A percentile compares a stretch with the other conserved stretches of the same genome.
Evolutionary conservation across 2,888 invertebrate species (phyloP).

Genomic region (Meganola albula): DNA sequence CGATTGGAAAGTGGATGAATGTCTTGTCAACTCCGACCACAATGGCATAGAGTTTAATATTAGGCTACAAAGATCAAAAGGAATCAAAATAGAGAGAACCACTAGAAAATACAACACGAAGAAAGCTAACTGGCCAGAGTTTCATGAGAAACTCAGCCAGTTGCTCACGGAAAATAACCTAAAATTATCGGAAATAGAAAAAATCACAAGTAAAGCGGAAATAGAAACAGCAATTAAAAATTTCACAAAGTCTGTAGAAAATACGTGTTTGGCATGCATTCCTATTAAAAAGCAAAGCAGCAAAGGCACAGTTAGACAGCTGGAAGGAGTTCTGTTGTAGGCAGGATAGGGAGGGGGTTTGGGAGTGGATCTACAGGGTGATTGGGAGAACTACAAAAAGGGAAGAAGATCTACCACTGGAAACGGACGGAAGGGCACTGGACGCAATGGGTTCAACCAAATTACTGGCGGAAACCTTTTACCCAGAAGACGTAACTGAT

Average conservation of each 20-base stretch:
- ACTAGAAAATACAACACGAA: conserved; percentile 18
- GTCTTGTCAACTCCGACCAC: conserved; percentile 22
- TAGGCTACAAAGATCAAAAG: conserved; percentile 3
- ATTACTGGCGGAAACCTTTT: conserved; percentile 6
- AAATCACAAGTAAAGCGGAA: neutral
- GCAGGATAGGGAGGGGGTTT: conserved; percentile 16
- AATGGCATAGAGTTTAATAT: conserved; percentile 21
- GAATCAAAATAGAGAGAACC: conserved; percentile 2
- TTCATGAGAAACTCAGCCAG: conserved; percentile 15
- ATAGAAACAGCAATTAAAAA: conserved; percentile 1
- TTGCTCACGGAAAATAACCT: conserved; percentile 1
- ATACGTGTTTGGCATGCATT: conserved; percentile 5
- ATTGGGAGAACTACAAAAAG: conserved; percentile 1
- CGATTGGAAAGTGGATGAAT: conserved; percentile 13
- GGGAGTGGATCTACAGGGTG: conserved; percentile 2
- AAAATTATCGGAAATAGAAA: neutral
- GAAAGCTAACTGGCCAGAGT: conserved; percentile 21
- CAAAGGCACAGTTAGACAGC: conserved; percentile 7
- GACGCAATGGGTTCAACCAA: conserved; percentile 6
- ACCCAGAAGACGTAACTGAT: neutral
- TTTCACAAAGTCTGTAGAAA: conserved; percentile 5
- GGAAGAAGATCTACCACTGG: neutral
- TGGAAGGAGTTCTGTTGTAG: conserved; percentile 19
- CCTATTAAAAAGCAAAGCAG: conserved; percentile 6
- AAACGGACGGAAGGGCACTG: neutral